phyloP scores from a whole-genome alignment of 2,888 invertebrate species.

The Drosophila neoperkinsi region DNA sequence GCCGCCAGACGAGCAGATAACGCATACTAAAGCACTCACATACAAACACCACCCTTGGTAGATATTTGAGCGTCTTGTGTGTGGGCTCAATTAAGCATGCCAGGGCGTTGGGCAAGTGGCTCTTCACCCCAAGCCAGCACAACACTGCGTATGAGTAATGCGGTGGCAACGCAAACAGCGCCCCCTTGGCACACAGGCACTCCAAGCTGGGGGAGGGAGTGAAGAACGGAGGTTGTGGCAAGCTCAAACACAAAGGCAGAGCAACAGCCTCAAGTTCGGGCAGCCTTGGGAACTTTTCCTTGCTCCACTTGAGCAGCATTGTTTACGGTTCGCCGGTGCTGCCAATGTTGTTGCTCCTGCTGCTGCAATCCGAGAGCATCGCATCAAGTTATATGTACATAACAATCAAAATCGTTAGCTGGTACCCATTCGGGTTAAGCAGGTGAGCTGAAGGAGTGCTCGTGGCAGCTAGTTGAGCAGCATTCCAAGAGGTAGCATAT shows the following conservation, averaged over 20 bases:
- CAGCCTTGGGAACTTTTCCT: slow-evolving; percentile 1
- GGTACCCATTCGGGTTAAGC: slow-evolving; percentile 30
- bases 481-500: slow-evolving; percentile 54
- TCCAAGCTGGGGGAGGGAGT: slow-evolving; percentile 11
- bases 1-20: slow-evolving; percentile 62
- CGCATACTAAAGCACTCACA: slow-evolving; percentile 40
- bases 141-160: slow-evolving; percentile 72
- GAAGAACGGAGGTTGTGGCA: slow-evolving; percentile 6
- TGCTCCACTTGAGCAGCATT: slow-evolving; percentile 56
- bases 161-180: slow-evolving; percentile 24
- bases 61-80: slow-evolving; percentile 15
- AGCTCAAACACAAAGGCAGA: slow-evolving; percentile 46
- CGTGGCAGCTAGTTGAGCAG: slow-evolving; percentile 41
- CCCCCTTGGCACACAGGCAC: slow-evolving; percentile 13
- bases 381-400: slow-evolving; percentile 60
- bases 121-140: slow-evolving; percentile 48
- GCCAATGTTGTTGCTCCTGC: slow-evolving; percentile 25
- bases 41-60: background rate
- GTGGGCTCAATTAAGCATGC: slow-evolving; percentile 63
- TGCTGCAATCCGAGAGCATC: slow-evolving; percentile 64
- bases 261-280: slow-evolving; percentile 44
- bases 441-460: background rate
- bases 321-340: slow-evolving; percentile 53
- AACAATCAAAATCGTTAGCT: slow-evolving; percentile 78
- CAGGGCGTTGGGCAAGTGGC: slow-evolving; percentile 55